These are phyloP conservation scores for Prionace glauca DNA, from an alignment of 2,797 vertebrate genomes.

Conservation along the genomic window DNA sequence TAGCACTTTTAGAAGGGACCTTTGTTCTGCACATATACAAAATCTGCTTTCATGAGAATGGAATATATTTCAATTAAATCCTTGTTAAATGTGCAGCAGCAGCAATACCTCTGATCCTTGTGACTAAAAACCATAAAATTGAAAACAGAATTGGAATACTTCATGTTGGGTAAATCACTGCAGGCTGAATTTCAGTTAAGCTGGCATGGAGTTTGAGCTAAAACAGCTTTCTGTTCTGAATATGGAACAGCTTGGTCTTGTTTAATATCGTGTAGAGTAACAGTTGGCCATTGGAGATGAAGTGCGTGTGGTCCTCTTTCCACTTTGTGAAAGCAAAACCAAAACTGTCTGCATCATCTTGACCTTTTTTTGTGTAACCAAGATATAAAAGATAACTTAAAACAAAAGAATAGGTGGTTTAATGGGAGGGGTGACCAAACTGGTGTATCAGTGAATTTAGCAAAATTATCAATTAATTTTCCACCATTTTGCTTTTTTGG, in stretches of 20 bases:
- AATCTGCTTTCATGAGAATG: not conserved
- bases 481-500: not conserved
- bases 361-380: not conserved
- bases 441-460: not conserved
- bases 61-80: not conserved
- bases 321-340: not conserved
- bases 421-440: not conserved
- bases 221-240: slow-evolving; percentile 20
- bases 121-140: slow-evolving; percentile 21
- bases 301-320: not conserved
- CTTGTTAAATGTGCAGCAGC: not conserved
- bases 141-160: not conserved
- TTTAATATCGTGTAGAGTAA: slow-evolving; percentile 16
- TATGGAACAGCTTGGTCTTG: slow-evolving; percentile 3
- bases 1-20: not conserved
- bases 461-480: not conserved
- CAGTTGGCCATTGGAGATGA: not conserved
- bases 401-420: not conserved
- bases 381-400: not conserved
- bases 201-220: not conserved
- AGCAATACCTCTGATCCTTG: not conserved
- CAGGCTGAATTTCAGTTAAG: not conserved
- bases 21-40: not conserved
- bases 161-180: not conserved
- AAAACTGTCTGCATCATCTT: not conserved